Evolutionary conservation across 2,113 vertebrate species (phyloP).

Genomic region (Epinephelus lanceolatus): DNA sequence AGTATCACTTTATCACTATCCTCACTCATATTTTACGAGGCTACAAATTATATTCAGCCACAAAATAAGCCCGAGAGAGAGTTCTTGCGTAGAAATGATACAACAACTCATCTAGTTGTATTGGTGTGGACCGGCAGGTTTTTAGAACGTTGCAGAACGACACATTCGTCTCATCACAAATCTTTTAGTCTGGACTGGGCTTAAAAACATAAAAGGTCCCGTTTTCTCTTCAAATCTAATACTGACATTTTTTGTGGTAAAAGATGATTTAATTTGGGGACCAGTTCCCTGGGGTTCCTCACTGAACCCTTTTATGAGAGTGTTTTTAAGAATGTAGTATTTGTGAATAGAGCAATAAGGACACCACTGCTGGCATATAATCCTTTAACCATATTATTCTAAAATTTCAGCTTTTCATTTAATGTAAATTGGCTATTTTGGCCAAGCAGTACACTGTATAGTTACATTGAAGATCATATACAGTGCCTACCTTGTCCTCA

Average conservation of each 20-base stretch:
- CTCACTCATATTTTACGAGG: no score
- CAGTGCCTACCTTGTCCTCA: conserved; percentile 56
- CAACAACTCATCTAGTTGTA: no score
- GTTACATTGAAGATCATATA: conserved; percentile 48
- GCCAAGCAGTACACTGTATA: conserved; percentile 27
- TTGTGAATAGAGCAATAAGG: not conserved
- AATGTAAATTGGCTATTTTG: conserved; percentile 45
- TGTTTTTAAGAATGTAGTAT: conserved; percentile 20
- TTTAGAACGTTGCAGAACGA: no score
- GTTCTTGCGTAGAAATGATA: no score
- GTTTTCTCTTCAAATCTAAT: not conserved
- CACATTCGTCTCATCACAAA: no score
- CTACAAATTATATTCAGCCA: no score
- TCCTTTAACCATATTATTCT: conserved; percentile 40
- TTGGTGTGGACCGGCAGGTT: no score
- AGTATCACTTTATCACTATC: no score
- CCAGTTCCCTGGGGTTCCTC: not conserved
- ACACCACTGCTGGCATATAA: conserved; percentile 17
- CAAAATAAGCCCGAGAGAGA: no score
- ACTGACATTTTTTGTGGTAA: not conserved
- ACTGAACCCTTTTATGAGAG: not conserved
- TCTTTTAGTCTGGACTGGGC: no score
- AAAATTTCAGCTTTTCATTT: conserved; percentile 44
- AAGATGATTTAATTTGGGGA: not conserved
- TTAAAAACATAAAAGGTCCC: not conserved